Conservation (phyloP, 2,113 vertebrate species). For the Lepus timidus region DNA sequence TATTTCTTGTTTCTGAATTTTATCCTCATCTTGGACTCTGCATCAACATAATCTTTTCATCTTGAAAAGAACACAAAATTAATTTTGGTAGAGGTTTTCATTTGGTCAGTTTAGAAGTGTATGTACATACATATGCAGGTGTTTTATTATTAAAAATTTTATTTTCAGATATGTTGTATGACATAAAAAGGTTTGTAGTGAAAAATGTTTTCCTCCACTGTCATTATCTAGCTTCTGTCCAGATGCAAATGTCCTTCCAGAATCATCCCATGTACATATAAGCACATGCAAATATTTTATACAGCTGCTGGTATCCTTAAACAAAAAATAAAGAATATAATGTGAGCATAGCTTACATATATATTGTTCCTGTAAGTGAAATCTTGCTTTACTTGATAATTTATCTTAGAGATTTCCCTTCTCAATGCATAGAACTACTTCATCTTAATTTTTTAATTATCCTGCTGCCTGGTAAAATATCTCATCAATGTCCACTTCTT, state of each 20-base stretch:
- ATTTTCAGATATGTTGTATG: neutral
- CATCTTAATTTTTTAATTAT: neutral
- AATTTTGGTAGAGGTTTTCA: neutral
- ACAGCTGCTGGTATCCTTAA: neutral
- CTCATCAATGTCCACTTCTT: neutral
- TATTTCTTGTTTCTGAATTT: neutral
- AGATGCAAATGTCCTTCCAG: neutral
- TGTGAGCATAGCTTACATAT: neutral
- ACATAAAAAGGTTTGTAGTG: neutral
- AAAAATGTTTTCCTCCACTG: neutral
- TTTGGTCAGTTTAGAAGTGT: neutral
- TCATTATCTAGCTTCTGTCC: neutral
- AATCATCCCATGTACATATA: neutral
- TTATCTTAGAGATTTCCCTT: neutral
- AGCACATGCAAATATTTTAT: neutral
- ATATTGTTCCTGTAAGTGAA: neutral
- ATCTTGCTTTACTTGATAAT: neutral
- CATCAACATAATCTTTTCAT: neutral
- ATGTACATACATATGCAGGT: neutral
- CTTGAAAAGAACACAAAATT: neutral
- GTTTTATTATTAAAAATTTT: conserved; percentile 44
- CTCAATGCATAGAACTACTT: neutral
- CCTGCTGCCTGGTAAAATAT: neutral
- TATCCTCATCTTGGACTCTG: neutral
- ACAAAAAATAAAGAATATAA: conserved; percentile 12